These are phyloP conservation scores for Branchellion lobata DNA, from an alignment of 2,888 invertebrate species.

Conservation along the genomic window DNA sequence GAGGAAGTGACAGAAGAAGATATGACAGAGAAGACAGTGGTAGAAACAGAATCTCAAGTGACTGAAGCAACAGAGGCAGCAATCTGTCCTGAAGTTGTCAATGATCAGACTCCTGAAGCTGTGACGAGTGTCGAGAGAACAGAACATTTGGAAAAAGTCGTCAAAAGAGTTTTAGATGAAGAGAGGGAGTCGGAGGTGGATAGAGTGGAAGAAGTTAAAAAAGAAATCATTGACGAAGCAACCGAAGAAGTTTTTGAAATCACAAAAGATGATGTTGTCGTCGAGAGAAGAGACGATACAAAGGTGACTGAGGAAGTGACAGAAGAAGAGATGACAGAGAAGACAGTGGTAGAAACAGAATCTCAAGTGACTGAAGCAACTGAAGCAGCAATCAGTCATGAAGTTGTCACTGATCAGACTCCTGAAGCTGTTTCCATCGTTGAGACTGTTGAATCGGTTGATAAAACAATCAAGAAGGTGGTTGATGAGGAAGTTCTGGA, in stretches of 20 bases:
- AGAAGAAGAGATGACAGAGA: not conserved
- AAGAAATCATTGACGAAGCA: not conserved
- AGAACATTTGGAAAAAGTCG: too few relatives aligned
- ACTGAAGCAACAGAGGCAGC: too few relatives aligned
- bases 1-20: not conserved
- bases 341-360: not conserved
- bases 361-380: not conserved
- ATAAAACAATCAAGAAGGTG: not conserved
- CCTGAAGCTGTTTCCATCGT: not conserved
- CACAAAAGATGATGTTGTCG: too few relatives aligned
- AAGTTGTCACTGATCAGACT: not conserved
- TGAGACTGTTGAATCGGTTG: not conserved
- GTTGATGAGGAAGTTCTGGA: not conserved
- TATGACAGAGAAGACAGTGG: not conserved
- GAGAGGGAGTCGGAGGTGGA: too few relatives aligned
- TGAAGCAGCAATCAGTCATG: not conserved
- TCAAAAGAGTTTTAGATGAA: too few relatives aligned
- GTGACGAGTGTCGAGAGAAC: too few relatives aligned
- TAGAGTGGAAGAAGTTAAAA: too few relatives aligned
- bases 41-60: not conserved
- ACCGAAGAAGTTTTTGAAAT: not conserved
- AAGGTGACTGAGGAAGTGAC: not conserved
- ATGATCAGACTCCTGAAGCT: too few relatives aligned
- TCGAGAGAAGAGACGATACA: not conserved
- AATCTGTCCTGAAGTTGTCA: too few relatives aligned